Evolutionary conservation across 2,888 invertebrate genomes (phyloP), one percentile per base, ranked within the genome.

Genomic region (Lasioglossum zephyrum): DNA sequence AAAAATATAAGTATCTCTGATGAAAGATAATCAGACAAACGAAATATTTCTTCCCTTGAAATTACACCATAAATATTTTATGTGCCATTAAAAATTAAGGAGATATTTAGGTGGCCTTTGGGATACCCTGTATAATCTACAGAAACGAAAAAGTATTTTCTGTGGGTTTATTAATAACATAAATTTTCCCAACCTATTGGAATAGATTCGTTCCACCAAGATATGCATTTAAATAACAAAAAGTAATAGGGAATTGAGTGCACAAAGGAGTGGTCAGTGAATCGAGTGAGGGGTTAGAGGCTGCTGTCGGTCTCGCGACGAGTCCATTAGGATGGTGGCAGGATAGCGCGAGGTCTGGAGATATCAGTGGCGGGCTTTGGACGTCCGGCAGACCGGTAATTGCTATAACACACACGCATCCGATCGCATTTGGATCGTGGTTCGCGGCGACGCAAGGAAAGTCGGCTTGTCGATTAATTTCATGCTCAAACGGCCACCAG

Each of bases 401-500:
- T 63, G 60, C 60, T 53, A 53, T 53, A 53, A 31, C 26, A n/a
- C 60, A 16, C 60, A 31, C 13, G 13, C 60, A 31, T 26, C 60
- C 60, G 60, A 63, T 26, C 26, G 9, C 60, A 11, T 69, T 69
- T n/a, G 66, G 53, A 69, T 60, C 69, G 44, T 31, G 70, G 69
- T 47, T 49, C n/a, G 47, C 18, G n/a, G 60, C 18, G 53, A n/a
- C 57, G 57, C 49, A 44, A 57, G 76, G 81, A 73, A 84, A 76
- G 74, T 53, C 53, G 26, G 11, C 3, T 22, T 73, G 83, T 81
- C 76, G 81, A 83, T 83, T 77, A 84, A 77, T 81, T 81, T 81
- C 73, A 83, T 57, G 83, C 73, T 73, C 73, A 53, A 81, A 78
- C 63, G 84, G 47, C 74, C 79, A 49, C 47, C 49, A 73, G 73